Conservation (phyloP, 35 echinoderm and acorn worm species). For the Acanthaster planci region DNA sequence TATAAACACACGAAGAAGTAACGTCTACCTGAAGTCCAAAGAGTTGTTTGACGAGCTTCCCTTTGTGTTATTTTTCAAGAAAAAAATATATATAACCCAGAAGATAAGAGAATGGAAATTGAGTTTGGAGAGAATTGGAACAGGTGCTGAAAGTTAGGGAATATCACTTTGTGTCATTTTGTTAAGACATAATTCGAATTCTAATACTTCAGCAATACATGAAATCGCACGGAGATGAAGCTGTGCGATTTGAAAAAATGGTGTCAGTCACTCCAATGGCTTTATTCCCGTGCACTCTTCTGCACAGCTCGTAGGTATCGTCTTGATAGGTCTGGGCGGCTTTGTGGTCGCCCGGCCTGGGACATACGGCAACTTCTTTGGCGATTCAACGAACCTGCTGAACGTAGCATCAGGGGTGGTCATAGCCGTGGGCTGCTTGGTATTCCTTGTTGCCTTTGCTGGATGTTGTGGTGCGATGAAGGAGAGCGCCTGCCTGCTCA, state of each 20-base stretch:
- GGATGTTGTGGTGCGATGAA: slow-evolving; percentile 68
- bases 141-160: not conserved
- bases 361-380: slow-evolving; percentile 22
- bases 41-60: too few relatives aligned
- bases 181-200: not conserved
- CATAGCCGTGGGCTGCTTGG: slow-evolving; percentile 41
- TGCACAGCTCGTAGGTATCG: slow-evolving; percentile 20
- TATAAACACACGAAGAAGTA: too few relatives aligned
- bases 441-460: slow-evolving; percentile 47
- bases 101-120: too few relatives aligned
- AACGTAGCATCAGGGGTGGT: not conserved
- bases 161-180: not conserved
- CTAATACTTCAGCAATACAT: not conserved
- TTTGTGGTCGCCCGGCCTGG: slow-evolving; percentile 1
- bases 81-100: too few relatives aligned
- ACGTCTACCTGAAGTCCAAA: too few relatives aligned
- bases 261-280: not conserved
- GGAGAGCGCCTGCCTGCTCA: slow-evolving; percentile 56
- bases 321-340: slow-evolving; percentile 19
- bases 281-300: not conserved
- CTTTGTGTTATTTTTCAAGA: too few relatives aligned
- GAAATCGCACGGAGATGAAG: not conserved
- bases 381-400: slow-evolving; percentile 6
- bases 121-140: not conserved
- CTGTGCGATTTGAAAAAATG: not conserved